These are phyloP conservation scores for Pardosa pseudoannulata DNA, from an alignment of 2,888 invertebrate species.

Conservation along the genomic window DNA sequence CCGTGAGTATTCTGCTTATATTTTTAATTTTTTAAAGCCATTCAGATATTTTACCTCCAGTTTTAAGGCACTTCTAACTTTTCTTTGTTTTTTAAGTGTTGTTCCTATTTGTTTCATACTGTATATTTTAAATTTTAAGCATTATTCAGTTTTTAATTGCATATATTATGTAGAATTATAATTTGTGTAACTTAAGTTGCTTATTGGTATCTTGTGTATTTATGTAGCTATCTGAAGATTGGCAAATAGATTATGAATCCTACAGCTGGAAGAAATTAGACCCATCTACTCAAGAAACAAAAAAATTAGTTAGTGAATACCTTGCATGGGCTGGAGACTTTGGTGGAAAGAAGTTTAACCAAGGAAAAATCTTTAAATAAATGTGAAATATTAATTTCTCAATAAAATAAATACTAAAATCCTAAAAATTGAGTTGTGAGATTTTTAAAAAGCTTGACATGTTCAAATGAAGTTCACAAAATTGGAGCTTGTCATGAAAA, in stretches of 20 bases:
- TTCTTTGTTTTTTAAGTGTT: too few relatives aligned
- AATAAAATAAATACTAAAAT: slow-evolving; percentile 29
- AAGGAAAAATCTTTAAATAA: slow-evolving; percentile 99
- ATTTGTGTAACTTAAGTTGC: too few relatives aligned
- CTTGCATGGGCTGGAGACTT: slow-evolving; percentile 95
- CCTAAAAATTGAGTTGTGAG: slow-evolving; percentile 6
- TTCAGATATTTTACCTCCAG: too few relatives aligned
- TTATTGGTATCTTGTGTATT: too few relatives aligned
- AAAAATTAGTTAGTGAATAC: slow-evolving; percentile 91
- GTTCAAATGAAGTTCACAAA: not conserved
- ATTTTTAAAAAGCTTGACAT: not conserved
- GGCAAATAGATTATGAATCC: slow-evolving; percentile 97
- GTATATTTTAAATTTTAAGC: too few relatives aligned
- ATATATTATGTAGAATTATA: too few relatives aligned
- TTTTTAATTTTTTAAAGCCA: too few relatives aligned
- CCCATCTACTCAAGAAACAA: slow-evolving; percentile 86
- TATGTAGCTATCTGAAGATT: slow-evolving; percentile 88
- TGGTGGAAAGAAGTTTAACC: slow-evolving; percentile 93
- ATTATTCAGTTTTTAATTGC: too few relatives aligned
- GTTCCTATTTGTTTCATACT: too few relatives aligned
- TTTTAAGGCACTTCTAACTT: too few relatives aligned
- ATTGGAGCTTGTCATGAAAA: not conserved
- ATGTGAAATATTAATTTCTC: slow-evolving; percentile 16
- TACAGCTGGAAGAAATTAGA: slow-evolving; percentile 97
- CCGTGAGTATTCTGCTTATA: slow-evolving; percentile 78